Conservation (phyloP, 2,888 invertebrate genomes). For the Cynaeus angustus region DNA sequence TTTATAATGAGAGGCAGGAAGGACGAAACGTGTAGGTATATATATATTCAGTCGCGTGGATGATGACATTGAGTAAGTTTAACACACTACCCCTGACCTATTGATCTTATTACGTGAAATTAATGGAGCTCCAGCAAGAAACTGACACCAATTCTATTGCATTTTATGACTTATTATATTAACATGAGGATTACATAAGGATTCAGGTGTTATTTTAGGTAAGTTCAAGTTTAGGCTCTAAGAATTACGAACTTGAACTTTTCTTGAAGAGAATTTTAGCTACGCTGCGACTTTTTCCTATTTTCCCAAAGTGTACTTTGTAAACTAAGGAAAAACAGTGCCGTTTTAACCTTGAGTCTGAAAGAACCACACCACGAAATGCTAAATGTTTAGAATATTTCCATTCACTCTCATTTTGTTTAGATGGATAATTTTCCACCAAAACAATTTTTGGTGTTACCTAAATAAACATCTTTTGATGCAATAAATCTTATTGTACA, state of each 20-base stretch:
- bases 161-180: no score
- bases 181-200: no score
- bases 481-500: no score
- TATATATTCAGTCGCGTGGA: conserved; percentile 35
- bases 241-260: conserved; percentile 18
- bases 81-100: conserved; percentile 59
- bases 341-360: conserved; percentile 1
- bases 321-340: neutral
- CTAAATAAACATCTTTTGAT: no score
- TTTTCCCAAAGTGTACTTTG: no score
- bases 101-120: conserved; percentile 54
- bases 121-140: conserved; percentile 20
- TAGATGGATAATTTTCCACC: no score
- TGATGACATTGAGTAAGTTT: conserved; percentile 52
- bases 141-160: no score
- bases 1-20: conserved; percentile 18
- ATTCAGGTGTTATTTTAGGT: no score
- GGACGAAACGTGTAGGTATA: conserved; percentile 24
- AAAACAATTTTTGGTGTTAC: no score
- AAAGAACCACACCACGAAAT: no score
- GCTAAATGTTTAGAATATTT: neutral
- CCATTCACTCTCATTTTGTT: no score
- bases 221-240: conserved; percentile 26
- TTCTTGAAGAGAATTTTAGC: neutral
- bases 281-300: no score